A percentile compares a stretch with the other conserved stretches of the same genome.
Conservation (phyloP, 2,113 vertebrate species). For the Vombatus ursinus region DNA sequence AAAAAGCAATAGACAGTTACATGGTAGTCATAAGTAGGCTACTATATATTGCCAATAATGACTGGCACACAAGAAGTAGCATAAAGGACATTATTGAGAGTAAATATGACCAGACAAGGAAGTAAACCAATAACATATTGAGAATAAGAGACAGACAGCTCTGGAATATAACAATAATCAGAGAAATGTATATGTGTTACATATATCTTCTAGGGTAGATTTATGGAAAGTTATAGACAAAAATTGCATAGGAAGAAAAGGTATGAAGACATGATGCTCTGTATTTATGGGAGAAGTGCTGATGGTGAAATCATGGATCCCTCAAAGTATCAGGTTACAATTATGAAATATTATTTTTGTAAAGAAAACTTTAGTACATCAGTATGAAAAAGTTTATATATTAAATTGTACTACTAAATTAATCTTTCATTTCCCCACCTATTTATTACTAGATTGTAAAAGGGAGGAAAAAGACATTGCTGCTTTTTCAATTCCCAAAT, state of each 20-base stretch:
- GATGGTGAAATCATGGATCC: not conserved
- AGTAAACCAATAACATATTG: not conserved
- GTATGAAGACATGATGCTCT: not conserved
- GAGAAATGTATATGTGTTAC: not conserved
- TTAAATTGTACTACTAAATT: constrained; percentile 57
- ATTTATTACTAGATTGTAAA: constrained; percentile 62
- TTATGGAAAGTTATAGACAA: not conserved
- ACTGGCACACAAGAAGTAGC: not conserved
- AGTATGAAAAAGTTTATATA: constrained; percentile 65
- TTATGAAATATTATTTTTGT: not conserved
- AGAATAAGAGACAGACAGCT: not conserved
- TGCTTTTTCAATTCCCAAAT: constrained; percentile 37
- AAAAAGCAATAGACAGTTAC: not conserved
- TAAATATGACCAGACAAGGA: not conserved
- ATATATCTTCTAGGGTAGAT: not conserved
- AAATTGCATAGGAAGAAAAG: not conserved
- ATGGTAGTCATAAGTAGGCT: not conserved
- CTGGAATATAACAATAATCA: not conserved
- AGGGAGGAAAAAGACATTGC: constrained; percentile 63
- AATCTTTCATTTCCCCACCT: constrained; percentile 59
- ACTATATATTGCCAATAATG: not conserved
- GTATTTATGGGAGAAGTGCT: not conserved
- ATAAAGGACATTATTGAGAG: not conserved
- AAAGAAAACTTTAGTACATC: constrained; percentile 52
- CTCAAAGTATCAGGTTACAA: not conserved